A percentile compares a stretch with the other conserved stretches of the same genome.
Evolutionary conservation across 2,797 vertebrate genomes (phyloP).

Genomic region (Iguana delicatissima): DNA sequence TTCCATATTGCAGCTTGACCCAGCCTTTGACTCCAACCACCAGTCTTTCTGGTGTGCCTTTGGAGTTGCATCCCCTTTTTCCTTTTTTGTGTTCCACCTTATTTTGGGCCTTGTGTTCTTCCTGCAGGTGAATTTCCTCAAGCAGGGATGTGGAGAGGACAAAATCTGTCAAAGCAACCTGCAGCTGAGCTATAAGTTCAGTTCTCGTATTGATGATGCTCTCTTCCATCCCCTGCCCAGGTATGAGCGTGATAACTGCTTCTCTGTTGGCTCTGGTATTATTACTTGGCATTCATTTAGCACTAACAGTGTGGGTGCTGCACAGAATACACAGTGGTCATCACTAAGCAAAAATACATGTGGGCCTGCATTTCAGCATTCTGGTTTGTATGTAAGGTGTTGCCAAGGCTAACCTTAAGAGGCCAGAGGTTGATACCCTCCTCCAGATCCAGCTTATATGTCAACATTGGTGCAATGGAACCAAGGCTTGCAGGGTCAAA

Average conservation of each 20-base stretch:
- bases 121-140: constrained; percentile 90
- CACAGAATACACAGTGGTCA: not conserved
- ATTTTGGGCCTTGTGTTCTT: not conserved
- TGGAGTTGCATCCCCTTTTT: not conserved
- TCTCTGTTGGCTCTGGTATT: not conserved
- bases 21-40: not conserved
- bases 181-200: constrained; percentile 87
- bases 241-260: constrained; percentile 72
- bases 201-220: constrained; percentile 79
- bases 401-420: not conserved
- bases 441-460: not conserved
- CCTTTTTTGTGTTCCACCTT: not conserved
- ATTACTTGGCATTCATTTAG: not conserved
- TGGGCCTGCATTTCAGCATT: not conserved
- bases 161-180: constrained; percentile 96
- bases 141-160: constrained; percentile 92
- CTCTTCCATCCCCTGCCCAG: constrained; percentile 87
- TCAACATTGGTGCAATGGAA: not conserved
- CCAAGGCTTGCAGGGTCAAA: not conserved
- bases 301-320: not conserved
- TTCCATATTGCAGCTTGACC: not conserved
- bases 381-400: not conserved
- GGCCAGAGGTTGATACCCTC: not conserved
- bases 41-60: not conserved
- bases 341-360: no score